Evolutionary conservation across 2,888 invertebrate genomes (phyloP).

Genomic region (Temnothorax ravouxi): DNA sequence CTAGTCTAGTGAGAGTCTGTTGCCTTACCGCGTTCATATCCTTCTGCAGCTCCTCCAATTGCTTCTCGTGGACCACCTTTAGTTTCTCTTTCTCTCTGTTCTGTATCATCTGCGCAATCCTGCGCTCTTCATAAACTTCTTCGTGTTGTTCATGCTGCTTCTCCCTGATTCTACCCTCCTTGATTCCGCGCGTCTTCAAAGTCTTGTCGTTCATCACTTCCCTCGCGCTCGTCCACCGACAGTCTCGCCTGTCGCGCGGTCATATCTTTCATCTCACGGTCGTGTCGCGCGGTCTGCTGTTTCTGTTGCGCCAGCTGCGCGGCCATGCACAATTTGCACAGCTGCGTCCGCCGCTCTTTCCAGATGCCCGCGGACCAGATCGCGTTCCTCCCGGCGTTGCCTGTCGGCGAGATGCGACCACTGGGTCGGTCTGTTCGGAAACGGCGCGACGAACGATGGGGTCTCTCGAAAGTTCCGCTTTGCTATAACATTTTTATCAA

Average conservation of each 20-base stretch:
- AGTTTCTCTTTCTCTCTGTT: slow-evolving; percentile 96
- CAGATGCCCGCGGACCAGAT: slow-evolving; percentile 92
- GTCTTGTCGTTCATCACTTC: slow-evolving; percentile 98
- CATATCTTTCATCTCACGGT: slow-evolving; percentile 97
- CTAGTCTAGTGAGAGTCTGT: slow-evolving; percentile 27
- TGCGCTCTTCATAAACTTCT: slow-evolving; percentile 98
- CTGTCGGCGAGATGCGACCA: slow-evolving; percentile 97
- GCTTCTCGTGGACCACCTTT: slow-evolving; percentile 96
- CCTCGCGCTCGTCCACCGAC: slow-evolving; percentile 98
- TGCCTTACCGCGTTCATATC: slow-evolving; percentile 93
- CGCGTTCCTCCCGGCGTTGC: slow-evolving; percentile 94
- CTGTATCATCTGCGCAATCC: slow-evolving; percentile 95
- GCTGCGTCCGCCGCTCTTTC: slow-evolving; percentile 92
- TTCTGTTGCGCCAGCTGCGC: slow-evolving; percentile 95
- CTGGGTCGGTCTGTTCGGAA: slow-evolving; percentile 96
- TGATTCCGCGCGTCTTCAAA: slow-evolving; percentile 98
- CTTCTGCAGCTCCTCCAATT: slow-evolving; percentile 95
- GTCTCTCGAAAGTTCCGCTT: slow-evolving; percentile 93
- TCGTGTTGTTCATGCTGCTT: slow-evolving; percentile 99
- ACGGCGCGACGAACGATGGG: slow-evolving; percentile 94
- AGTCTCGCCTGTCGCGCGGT: slow-evolving; percentile 97
- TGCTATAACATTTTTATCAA: slow-evolving; percentile 87
- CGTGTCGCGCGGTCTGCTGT: slow-evolving; percentile 95
- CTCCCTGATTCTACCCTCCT: slow-evolving; percentile 96
- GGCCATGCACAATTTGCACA: slow-evolving; percentile 93